Evolutionary conservation across 2,888 invertebrate genomes (phyloP).

Genomic region (Pegoplata infirma): DNA sequence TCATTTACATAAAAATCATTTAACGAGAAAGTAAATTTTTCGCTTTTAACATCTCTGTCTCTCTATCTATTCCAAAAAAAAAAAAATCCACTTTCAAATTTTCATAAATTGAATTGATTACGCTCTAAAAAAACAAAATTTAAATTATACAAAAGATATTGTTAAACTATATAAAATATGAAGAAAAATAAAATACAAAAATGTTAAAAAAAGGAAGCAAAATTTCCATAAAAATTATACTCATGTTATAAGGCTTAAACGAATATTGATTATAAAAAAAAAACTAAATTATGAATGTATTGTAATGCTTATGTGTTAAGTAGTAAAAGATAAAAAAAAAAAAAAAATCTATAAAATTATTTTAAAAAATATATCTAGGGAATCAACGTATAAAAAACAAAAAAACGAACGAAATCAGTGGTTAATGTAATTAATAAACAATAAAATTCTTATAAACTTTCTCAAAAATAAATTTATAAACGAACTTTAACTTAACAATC

Average conservation of each 20-base stretch:
- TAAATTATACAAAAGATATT: slow-evolving; percentile 9
- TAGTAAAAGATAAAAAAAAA: slow-evolving; percentile 7
- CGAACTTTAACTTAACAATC: background rate
- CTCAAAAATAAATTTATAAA: slow-evolving; percentile 42
- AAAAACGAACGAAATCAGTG: slow-evolving; percentile 40
- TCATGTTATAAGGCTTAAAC: slow-evolving; percentile 51
- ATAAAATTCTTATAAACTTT: too few species aligned
- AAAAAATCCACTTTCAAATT: too few species aligned
- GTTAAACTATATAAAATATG: slow-evolving; percentile 31
- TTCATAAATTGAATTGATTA: background rate
- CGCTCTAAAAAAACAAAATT: slow-evolving; percentile 18
- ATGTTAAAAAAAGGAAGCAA: slow-evolving; percentile 4
- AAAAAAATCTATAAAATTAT: slow-evolving; percentile 12
- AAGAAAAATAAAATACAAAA: slow-evolving; percentile 31
- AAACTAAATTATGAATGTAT: slow-evolving; percentile 45
- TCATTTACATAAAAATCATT: slow-evolving; percentile 74
- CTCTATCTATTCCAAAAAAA: background rate
- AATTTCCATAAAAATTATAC: slow-evolving; percentile 19
- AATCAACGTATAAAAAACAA: slow-evolving; percentile 33
- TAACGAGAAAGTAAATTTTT: slow-evolving; percentile 67
- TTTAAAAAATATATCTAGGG: slow-evolving; percentile 27
- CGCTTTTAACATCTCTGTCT: background rate
- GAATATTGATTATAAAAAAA: slow-evolving; percentile 54
- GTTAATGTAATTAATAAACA: slow-evolving; percentile 40
- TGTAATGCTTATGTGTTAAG: slow-evolving; percentile 53